phyloP scores from a whole-genome alignment of 2,888 invertebrate species.

The Dicranocentrus wangi region DNA sequence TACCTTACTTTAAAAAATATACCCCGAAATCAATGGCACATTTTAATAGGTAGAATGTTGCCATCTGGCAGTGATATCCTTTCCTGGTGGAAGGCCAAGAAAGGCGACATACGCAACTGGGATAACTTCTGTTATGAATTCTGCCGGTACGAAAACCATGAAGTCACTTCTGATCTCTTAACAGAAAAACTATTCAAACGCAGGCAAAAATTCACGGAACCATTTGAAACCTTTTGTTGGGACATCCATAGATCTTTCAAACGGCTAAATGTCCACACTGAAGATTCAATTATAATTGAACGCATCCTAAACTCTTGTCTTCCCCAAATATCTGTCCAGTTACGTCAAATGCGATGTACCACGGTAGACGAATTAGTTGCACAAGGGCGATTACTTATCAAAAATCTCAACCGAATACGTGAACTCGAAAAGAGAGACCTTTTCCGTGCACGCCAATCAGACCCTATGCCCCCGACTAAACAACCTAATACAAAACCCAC shows the following conservation, averaged over 20 bases:
- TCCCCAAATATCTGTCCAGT: slow-evolving; percentile 8
- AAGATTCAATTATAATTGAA: slow-evolving; percentile 18
- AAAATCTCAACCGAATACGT: slow-evolving; percentile 13
- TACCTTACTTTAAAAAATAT: slow-evolving; percentile 30
- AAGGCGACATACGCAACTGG: not conserved
- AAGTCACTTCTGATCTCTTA: not conserved
- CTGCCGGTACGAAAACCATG: slow-evolving; percentile 7
- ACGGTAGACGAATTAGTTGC: slow-evolving; percentile 21
- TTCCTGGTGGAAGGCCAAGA: slow-evolving; percentile 22
- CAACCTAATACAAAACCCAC: too few relatives aligned
- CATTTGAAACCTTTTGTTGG: slow-evolving; percentile 35
- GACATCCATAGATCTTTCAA: not conserved
- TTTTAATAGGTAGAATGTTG: slow-evolving; percentile 7
- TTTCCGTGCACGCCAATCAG: slow-evolving; percentile 4
- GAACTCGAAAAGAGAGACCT: not conserved
- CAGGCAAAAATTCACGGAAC: slow-evolving; percentile 30
- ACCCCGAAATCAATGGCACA: slow-evolving; percentile 17
- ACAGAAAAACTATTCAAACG: not conserved
- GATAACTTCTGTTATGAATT: slow-evolving; percentile 5
- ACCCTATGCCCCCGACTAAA: slow-evolving; percentile 3
- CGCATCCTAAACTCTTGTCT: slow-evolving; percentile 33
- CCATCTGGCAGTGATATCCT: not conserved
- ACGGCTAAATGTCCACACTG: not conserved
- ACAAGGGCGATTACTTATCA: not conserved
- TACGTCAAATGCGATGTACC: not conserved